phyloP scores from a whole-genome alignment of 2,113 vertebrate genomes.

The Meleagris gallopavo region DNA sequence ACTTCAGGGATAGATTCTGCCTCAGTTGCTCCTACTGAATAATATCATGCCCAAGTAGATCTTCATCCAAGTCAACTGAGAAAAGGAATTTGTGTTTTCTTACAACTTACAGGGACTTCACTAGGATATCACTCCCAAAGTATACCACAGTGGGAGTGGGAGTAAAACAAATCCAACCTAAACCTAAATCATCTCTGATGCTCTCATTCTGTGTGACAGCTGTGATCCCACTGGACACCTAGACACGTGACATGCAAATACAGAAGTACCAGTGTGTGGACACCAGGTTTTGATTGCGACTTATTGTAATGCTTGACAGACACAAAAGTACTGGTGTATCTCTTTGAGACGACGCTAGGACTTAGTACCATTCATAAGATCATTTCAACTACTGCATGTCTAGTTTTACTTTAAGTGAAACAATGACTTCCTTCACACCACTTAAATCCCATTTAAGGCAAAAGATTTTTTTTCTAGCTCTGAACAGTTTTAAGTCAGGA shows the following conservation, averaged over 20 bases:
- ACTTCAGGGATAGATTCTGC: too few species aligned
- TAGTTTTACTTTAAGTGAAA: not conserved
- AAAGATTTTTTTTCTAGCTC: not conserved
- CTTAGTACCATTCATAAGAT: not conserved
- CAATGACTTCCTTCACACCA: not conserved
- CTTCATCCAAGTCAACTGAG: too few species aligned
- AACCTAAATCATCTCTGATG: not conserved
- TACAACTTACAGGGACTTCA: not conserved
- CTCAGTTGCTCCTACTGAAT: too few species aligned
- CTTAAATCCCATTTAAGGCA: not conserved
- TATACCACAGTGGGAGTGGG: not conserved
- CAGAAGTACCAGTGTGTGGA: not conserved
- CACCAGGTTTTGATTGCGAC: not conserved
- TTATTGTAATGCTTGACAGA: not conserved
- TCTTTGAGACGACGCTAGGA: not conserved
- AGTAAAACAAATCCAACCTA: not conserved
- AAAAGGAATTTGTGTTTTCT: not conserved
- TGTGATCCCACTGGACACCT: not conserved
- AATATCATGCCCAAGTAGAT: too few species aligned
- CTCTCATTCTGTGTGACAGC: not conserved
- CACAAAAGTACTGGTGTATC: not conserved
- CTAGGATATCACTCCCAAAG: not conserved
- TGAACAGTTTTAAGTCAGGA: not conserved
- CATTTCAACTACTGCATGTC: not conserved
- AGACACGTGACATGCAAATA: fast-evolving